Evolutionary conservation across 2,888 invertebrate species (phyloP).

Genomic region (Neoscelio sp.): DNA sequence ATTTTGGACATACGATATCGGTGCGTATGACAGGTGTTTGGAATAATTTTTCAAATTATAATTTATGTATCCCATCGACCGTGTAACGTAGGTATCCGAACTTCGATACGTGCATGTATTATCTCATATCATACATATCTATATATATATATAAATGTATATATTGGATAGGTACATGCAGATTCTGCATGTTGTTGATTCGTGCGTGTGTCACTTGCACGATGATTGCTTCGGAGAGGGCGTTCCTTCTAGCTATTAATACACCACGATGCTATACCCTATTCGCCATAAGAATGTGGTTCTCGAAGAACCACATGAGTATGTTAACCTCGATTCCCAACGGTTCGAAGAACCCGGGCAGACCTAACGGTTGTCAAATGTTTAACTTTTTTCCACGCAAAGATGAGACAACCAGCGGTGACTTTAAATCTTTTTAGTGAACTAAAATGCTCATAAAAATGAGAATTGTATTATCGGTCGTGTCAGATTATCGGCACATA

Average conservation of each 20-base stretch:
- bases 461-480: too few relatives aligned
- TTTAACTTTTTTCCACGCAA: too few relatives aligned
- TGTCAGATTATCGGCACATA: too few relatives aligned
- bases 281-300: slow-evolving; percentile 29
- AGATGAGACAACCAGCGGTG: too few relatives aligned
- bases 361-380: slow-evolving; percentile 14
- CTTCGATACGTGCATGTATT: too few relatives aligned
- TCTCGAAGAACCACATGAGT: slow-evolving; percentile 25
- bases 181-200: background rate
- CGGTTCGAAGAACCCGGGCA: slow-evolving; percentile 10
- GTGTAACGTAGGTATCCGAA: background rate
- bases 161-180: background rate
- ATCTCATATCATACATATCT: too few relatives aligned
- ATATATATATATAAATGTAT: background rate
- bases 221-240: slow-evolving; percentile 15
- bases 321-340: slow-evolving; percentile 27
- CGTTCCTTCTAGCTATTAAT: slow-evolving; percentile 34
- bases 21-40: slow-evolving; percentile 14
- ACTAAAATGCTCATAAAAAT: too few relatives aligned
- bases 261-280: slow-evolving; percentile 7
- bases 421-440: too few relatives aligned
- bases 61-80: slow-evolving; percentile 33
- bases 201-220: slow-evolving; percentile 10
- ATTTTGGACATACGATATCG: slow-evolving; percentile 12
- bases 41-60: slow-evolving; percentile 23